phyloP scores from a whole-genome alignment of 2,113 vertebrate genomes.

The Toxotes jaculatrix region DNA sequence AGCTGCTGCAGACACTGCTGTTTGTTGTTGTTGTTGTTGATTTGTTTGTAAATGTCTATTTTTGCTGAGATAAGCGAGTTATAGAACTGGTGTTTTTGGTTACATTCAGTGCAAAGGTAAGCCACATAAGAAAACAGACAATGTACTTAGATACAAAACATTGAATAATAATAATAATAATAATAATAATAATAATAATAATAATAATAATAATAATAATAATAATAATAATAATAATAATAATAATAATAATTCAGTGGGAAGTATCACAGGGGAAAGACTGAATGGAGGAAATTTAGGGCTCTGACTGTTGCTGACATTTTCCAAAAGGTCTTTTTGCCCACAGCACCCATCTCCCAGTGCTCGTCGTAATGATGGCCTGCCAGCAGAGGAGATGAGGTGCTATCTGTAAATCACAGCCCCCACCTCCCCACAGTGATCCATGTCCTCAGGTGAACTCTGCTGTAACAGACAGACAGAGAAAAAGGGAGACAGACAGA shows the following conservation, averaged over 20 bases:
- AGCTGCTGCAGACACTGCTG: constrained; percentile 36
- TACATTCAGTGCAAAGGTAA: constrained; percentile 7
- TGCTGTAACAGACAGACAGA: constrained; percentile 58
- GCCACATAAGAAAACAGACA: constrained; percentile 43
- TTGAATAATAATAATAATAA: not conserved
- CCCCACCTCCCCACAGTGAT: constrained; percentile 56
- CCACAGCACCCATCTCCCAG: constrained; percentile 52
- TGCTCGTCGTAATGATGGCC: constrained; percentile 67
- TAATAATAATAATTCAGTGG: constrained; percentile 3
- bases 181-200: not conserved
- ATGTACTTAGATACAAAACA: constrained; percentile 51
- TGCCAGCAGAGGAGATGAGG: constrained; percentile 62
- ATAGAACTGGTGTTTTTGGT: constrained; percentile 21
- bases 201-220: not conserved
- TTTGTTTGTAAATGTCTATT: constrained; percentile 12
- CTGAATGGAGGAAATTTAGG: constrained; percentile 63
- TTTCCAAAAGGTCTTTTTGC: constrained; percentile 69
- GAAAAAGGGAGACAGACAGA: constrained; percentile 44
- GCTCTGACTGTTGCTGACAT: constrained; percentile 72
- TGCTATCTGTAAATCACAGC: constrained; percentile 73
- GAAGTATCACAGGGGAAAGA: constrained; percentile 38
- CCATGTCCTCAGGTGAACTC: constrained; percentile 62
- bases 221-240: not conserved
- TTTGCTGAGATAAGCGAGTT: constrained; percentile 55
- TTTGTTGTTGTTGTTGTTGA: not conserved